Evolutionary conservation across 35 echinoderm and acorn worm genomes (phyloP).

Genomic region (Nesometra sesokonis): DNA sequence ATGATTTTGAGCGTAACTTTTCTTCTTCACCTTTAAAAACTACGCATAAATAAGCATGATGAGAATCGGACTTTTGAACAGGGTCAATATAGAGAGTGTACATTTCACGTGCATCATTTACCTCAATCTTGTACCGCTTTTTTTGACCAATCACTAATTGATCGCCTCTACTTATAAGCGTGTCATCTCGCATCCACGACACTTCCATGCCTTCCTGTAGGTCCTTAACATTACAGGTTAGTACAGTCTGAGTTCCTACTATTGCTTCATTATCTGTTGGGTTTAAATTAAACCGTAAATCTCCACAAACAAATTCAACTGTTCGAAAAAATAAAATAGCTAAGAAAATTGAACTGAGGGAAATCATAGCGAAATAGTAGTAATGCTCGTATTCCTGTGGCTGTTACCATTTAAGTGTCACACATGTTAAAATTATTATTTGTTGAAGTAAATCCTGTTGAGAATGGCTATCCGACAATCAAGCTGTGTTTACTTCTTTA

Average conservation of each 20-base stretch:
- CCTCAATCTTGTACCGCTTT: background rate
- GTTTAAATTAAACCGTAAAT: background rate
- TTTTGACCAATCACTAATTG: background rate
- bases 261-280: background rate
- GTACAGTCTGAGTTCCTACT: background rate
- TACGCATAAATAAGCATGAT: background rate
- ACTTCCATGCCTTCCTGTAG: background rate
- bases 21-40: background rate
- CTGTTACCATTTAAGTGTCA: background rate
- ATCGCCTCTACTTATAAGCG: background rate
- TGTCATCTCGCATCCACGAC: background rate
- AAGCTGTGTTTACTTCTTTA: background rate
- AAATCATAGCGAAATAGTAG: background rate
- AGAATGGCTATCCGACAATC: background rate
- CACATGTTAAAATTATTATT: background rate
- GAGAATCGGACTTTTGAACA: background rate
- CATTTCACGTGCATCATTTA: background rate
- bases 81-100: background rate
- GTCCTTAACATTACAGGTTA: background rate
- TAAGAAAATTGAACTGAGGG: background rate
- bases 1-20: background rate
- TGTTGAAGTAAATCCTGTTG: background rate
- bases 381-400: background rate
- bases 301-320: background rate
- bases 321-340: background rate